Evolutionary conservation across 2,113 vertebrate species (phyloP), one percentile per base, ranked within the genome.

Genomic region (Cololabis saira): DNA sequence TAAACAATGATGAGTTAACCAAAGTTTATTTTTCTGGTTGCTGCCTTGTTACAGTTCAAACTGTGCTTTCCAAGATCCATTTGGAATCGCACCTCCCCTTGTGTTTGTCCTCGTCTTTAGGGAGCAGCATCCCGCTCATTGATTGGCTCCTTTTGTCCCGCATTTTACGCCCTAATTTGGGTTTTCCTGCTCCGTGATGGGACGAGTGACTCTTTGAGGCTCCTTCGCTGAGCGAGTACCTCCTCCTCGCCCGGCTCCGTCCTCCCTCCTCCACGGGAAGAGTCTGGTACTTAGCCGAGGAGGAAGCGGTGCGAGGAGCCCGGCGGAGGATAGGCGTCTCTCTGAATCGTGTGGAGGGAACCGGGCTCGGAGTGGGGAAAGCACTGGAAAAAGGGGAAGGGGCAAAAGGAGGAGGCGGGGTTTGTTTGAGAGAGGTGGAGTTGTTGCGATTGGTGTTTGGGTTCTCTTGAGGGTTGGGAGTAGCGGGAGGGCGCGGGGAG

Each of bases 361-460:
- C 62, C 2, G 85, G 78, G 72, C 78, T 76, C 60, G 62, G 67
- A 43, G 78, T 82, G 40, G 24, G 67, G 51, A 71, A 21, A 0
- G 67, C 60, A 61, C 41, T 21, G 76, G 74, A 62, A 65, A 71
- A 80, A 6, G 64, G 17, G 30, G 77, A 43, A 0, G 74, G 61
- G 0, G 4, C 1, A 8, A 67, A 52, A 63, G 82, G 67, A 65
- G 83, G 74, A 70, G 71, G 72, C 0, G 74, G 82, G 11, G 81
- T 81, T 63, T 91, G 90, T 92, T 95, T 94, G 77, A 96, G 92
- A 12, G 94, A 92, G 52, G 96, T 96, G 79, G 97, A 98, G 92
- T 98, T 99, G 91, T 98, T 99, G 70, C 95, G 95, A 93, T 98
- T 99, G 74, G 93, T 96, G 93, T 98, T 98, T 63, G 95, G 96